A percentile compares a stretch with the other conserved stretches of the same genome.
Conservation (phyloP, 2,888 invertebrate genomes). For the Linnaemya vulpina region DNA sequence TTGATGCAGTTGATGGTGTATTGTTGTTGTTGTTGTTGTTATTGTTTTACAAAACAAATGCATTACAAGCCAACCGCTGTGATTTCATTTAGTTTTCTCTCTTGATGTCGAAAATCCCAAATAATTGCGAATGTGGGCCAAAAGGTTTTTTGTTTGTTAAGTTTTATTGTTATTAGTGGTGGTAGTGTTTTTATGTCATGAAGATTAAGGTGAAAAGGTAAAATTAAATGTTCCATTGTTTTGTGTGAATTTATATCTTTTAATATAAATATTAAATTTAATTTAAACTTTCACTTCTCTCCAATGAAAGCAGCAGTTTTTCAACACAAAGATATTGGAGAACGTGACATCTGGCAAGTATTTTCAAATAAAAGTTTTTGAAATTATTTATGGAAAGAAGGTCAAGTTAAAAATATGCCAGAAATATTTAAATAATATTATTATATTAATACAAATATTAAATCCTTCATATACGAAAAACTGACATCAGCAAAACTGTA, state of each 20-base stretch:
- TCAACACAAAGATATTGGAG: no score
- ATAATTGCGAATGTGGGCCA: constrained; percentile 70
- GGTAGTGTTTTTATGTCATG: constrained; percentile 59
- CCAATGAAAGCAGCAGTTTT: neutral
- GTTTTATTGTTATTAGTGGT: constrained; percentile 33
- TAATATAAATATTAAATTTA: constrained; percentile 5
- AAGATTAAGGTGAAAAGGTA: constrained; percentile 68
- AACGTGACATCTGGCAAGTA: no score
- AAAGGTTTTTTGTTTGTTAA: constrained; percentile 59
- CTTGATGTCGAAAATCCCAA: constrained; percentile 71
- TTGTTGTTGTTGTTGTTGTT: constrained; percentile 31
- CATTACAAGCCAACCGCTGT: constrained; percentile 71
- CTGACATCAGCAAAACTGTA: neutral
- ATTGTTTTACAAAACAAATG: constrained; percentile 65
- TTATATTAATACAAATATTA: no score
- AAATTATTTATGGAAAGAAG: no score
- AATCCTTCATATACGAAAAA: neutral
- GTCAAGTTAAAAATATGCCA: no score
- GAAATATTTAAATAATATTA: no score
- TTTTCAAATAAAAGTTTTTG: no score
- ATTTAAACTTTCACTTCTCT: neutral
- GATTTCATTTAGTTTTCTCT: constrained; percentile 70
- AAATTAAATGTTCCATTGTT: constrained; percentile 44
- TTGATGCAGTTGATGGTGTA: constrained; percentile 47
- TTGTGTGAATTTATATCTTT: neutral